Base-by-base conservation (phyloP, 2,797 vertebrate species). In the Enteromius trimaculatus region DNA sequence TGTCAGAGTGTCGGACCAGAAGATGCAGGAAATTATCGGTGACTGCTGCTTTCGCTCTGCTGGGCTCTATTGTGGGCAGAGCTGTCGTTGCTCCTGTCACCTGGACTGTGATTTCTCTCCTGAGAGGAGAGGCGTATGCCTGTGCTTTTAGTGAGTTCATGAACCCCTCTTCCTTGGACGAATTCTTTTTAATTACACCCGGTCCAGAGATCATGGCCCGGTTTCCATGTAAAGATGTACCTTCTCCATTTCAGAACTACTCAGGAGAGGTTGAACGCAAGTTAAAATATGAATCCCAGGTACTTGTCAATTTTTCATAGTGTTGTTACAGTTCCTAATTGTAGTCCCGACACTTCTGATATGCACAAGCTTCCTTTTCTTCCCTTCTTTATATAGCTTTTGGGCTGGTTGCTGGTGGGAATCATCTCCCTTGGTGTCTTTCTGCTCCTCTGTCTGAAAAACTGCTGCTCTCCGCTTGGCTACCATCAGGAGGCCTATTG, bases 221-320 rank as follows among this genome's bases (percentile, higher is more conserved):
- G 29, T 94, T 99, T 69, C 97, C 97, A 17, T 98, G 97, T 88
- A 88, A 91, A 8, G 95, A 94, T 62, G 77, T 95, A 49, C 93
- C 96, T 0, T 72, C 51, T 0, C 94, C 94, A 42, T 85, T 97
- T 68, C 89, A 92, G 9, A 81, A 8, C 39, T 96, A 95, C 91
- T 92, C 92, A 89, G 89, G 90, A 0, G 95, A 95, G 80, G 95
- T 97, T 81, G 93, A 95, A 0, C 94, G 96, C 8, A 92, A 90
- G 64, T 93, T 98, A 86, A 96, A 95, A 91, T 98, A 97, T 0
- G 96, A 98, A 88, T 98, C 97, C 78, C 97, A 98, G 97, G 97
- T 98, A 95, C 44, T 44, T 77, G 8, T 44, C 3, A 17, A 17
- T 31, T 23, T 37, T 6, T 79, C 8, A 23, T 17, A 53, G 19